Percentiles rank a stretch among this genome's conserved stretches.
Evolutionary conservation across 2,888 invertebrate species (phyloP).

Genomic region (Xanthia icteritia): DNA sequence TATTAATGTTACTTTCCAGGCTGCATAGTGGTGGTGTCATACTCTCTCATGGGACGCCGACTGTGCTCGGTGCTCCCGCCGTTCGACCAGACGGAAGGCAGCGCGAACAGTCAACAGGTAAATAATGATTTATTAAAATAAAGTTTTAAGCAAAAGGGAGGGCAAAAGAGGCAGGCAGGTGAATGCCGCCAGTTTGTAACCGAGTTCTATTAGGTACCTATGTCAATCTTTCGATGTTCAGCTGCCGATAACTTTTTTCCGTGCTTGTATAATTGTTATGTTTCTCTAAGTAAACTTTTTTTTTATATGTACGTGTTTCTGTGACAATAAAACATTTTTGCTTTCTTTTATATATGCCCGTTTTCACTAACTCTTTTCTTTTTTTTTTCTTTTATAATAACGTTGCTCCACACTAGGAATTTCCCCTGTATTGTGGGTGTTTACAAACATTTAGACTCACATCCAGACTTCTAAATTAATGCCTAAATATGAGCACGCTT

Average conservation of each 20-base stretch:
- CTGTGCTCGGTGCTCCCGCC: conserved; percentile 93
- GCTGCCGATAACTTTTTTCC: neutral
- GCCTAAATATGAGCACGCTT: neutral
- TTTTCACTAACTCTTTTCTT: too few relatives aligned
- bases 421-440: too few relatives aligned
- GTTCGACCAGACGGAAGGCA: conserved; percentile 92
- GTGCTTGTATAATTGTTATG: neutral
- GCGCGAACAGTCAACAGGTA: conserved; percentile 92
- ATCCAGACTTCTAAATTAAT: neutral
- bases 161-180: too few relatives aligned
- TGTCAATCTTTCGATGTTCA: neutral
- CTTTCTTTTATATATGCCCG: too few relatives aligned
- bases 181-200: neutral
- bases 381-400: too few relatives aligned
- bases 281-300: neutral
- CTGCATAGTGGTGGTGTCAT: conserved; percentile 92
- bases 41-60: conserved; percentile 93
- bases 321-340: too few relatives aligned
- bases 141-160: neutral
- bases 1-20: conserved; percentile 83
- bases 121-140: neutral
- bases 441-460: too few relatives aligned
- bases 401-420: too few relatives aligned
- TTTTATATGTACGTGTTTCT: too few relatives aligned
- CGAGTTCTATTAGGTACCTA: neutral